phyloP scores from a whole-genome alignment of 37 sponge, comb jelly and placozoan species.

The Hormiphora californensis region DNA sequence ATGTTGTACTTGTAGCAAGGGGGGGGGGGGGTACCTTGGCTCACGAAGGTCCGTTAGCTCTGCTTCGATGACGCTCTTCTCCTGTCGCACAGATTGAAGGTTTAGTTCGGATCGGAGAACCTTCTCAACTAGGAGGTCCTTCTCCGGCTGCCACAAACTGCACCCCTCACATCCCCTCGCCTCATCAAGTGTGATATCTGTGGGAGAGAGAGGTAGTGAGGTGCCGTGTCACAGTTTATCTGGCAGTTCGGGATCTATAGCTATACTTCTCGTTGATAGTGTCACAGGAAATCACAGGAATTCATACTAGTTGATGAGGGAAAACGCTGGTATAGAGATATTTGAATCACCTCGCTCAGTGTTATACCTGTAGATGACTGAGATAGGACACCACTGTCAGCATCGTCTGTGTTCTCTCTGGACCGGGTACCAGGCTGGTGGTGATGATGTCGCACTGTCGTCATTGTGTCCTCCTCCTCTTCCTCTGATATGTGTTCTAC shows the following conservation, averaged over 20 bases:
- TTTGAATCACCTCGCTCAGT: too few relatives aligned
- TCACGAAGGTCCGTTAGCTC: background rate
- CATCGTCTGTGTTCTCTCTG: constrained; percentile 2
- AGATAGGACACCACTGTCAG: constrained; percentile 28
- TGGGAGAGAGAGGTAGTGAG: too few relatives aligned
- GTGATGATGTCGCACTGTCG: background rate
- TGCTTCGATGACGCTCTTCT: background rate
- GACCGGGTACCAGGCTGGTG: background rate
- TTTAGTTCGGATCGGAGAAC: background rate
- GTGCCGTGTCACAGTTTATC: too few relatives aligned
- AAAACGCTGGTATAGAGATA: too few relatives aligned
- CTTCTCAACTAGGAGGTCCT: background rate
- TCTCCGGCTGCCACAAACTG: background rate
- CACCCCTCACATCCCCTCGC: background rate
- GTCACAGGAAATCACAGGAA: too few relatives aligned
- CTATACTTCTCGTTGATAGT: too few relatives aligned
- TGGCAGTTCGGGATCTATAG: too few relatives aligned
- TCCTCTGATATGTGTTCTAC: background rate
- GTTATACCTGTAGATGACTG: constrained; percentile 5
- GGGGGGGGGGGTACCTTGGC: background rate
- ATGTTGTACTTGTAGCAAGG: background rate
- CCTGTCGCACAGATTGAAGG: background rate
- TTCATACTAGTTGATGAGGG: too few relatives aligned
- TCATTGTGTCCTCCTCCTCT: background rate
- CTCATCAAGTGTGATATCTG: too few relatives aligned